Conservation (phyloP, 2,797 vertebrate species). For the Delichon dasypus region DNA sequence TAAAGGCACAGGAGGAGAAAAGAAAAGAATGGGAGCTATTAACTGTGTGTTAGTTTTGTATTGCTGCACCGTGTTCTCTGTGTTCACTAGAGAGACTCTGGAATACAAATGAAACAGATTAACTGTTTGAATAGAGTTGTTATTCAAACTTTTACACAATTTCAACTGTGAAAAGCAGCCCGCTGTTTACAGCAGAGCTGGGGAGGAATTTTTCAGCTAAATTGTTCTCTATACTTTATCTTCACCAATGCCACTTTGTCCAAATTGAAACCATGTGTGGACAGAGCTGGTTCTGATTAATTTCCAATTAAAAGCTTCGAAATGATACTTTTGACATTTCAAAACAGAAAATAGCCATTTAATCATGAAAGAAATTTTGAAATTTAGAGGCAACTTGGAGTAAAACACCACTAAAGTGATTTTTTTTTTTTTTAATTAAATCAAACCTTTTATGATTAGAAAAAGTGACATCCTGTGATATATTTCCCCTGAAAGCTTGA, state of each 20-base stretch:
- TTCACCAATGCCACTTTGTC: neutral
- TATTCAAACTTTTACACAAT: slow-evolving; percentile 27
- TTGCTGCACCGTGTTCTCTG: neutral
- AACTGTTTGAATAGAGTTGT: slow-evolving; percentile 16
- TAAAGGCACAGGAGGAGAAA: neutral
- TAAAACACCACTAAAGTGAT: neutral
- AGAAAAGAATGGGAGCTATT: slow-evolving; percentile 3
- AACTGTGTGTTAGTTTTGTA: neutral
- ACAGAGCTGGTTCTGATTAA: slow-evolving; percentile 30
- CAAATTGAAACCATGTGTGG: slow-evolving; percentile 32
- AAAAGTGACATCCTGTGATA: neutral
- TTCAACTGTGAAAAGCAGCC: slow-evolving; percentile 11
- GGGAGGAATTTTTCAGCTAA: neutral
- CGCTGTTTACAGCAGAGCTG: neutral
- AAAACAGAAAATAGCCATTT: neutral
- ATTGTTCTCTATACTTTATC: neutral
- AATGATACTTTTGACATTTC: neutral
- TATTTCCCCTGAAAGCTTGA: neutral
- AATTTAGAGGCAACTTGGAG: neutral
- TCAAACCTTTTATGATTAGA: neutral
- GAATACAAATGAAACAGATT: slow-evolving; percentile 33
- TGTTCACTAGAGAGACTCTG: neutral
- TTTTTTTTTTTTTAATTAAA: neutral
- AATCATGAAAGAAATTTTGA: neutral
- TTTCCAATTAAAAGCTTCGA: slow-evolving; percentile 9